A percentile compares a stretch with the other conserved stretches of the same genome.
Evolutionary conservation across 1,140 invertebrate species (phyloP).

Genomic region (Zelostemma sp.): DNA sequence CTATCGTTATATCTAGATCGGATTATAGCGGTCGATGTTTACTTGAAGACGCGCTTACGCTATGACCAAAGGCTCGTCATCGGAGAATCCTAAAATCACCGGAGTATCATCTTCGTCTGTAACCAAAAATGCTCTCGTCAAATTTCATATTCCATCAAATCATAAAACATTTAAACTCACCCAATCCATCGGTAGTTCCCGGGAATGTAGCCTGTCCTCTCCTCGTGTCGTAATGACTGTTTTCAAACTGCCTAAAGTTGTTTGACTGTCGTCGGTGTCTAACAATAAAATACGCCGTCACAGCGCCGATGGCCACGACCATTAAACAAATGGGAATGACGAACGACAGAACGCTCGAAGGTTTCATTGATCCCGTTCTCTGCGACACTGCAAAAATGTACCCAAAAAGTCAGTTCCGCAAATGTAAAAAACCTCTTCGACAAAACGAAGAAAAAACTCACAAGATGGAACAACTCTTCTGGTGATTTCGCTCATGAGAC

Average conservation of each 20-base stretch:
- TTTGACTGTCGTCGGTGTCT: slow-evolving; percentile 82
- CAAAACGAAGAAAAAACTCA: slow-evolving; percentile 24
- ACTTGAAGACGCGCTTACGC: slow-evolving; percentile 72
- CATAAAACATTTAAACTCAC: slow-evolving; percentile 57
- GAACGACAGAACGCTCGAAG: slow-evolving; percentile 61
- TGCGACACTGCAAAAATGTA: slow-evolving; percentile 18
- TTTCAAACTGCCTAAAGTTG: slow-evolving; percentile 85
- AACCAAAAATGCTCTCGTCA: slow-evolving; percentile 51
- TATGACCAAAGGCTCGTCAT: slow-evolving; percentile 93
- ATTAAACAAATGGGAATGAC: slow-evolving; percentile 70
- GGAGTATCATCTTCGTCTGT: slow-evolving; percentile 90
- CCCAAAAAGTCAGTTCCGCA: slow-evolving; percentile 25
- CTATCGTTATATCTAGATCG: slow-evolving; percentile 33
- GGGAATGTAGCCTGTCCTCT: slow-evolving; percentile 87
- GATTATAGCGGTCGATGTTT: slow-evolving; percentile 34
- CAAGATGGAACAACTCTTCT: slow-evolving; percentile 53
- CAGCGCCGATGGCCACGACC: slow-evolving; percentile 73
- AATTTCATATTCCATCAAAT: neutral
- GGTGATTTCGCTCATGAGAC: slow-evolving; percentile 74
- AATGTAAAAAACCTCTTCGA: slow-evolving; percentile 31
- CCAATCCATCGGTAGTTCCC: slow-evolving; percentile 76
- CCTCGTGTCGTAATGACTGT: slow-evolving; percentile 88
- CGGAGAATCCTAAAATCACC: slow-evolving; percentile 90
- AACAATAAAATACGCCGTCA: slow-evolving; percentile 77
- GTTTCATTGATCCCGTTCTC: slow-evolving; percentile 53